Evolutionary conservation across 2,797 vertebrate genomes (phyloP), one percentile per base, ranked within the genome.

Genomic region (Distichodus sexfasciatus): DNA sequence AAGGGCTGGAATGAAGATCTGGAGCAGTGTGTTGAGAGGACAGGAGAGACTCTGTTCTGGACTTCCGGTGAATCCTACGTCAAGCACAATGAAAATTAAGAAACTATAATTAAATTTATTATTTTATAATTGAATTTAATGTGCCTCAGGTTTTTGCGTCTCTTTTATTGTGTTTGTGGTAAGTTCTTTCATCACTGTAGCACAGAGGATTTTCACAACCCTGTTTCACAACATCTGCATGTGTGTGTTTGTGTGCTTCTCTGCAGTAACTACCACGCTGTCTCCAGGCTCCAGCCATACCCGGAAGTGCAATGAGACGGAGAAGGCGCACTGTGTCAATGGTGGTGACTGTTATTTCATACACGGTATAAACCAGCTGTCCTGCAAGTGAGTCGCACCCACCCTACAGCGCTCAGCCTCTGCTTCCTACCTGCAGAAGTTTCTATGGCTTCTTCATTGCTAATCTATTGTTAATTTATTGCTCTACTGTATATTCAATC

Each of bases 281-380:
- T 93, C 96, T 58, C 91, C 94, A 26, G 95, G 92, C 81, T 94
- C 93, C 5, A 97, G 96, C 74, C 95, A 96, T 0, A 91, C 91
- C 29, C 90, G 95, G 82, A 94, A 94, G 88, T 98, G 96, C 91
- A 98, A 98, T 9, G 95, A 98, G 81, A 94, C 96, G 3, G 95
- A 96, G 85, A 97, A 95, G 87, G 90, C 94, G 71, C 93, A 96
- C 83, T 98, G 96, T 76, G 94, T 93, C 80, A 98, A 98, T 41
- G 96, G 96, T 76, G 96, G 96, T 58, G 94, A 97, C 88, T 98
- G 96, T 93, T 98, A 96, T 92, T 96, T 97, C 92, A 96, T 98
- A 79, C 95, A 97, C 76, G 96, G 95, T 90, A 94, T 98, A 87
- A 98, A 98, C 87, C 93, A 98, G 87, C 92, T 96, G 75, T 93